Conservation (phyloP, 2,113 vertebrate genomes). For the Ailurus styani region DNA sequence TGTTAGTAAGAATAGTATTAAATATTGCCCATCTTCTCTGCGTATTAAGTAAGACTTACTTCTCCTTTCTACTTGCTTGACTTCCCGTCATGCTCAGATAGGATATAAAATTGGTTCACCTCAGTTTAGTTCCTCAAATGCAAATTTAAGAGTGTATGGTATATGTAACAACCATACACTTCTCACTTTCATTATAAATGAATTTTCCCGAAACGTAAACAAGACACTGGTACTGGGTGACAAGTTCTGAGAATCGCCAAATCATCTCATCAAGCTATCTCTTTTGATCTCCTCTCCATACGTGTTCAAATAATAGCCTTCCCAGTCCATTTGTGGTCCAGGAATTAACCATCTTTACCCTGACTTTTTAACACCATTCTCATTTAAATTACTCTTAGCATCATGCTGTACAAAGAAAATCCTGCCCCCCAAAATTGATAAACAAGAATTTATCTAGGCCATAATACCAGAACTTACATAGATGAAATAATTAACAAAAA, state of each 20-base stretch:
- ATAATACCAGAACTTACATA: background rate
- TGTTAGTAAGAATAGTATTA: background rate
- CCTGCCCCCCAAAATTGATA: background rate
- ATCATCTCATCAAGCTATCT: background rate
- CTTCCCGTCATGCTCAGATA: slow-evolving; percentile 57
- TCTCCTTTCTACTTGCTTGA: slow-evolving; percentile 65
- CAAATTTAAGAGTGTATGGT: slow-evolving; percentile 21
- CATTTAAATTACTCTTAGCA: background rate
- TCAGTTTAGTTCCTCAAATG: slow-evolving; percentile 60
- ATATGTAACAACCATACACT: background rate
- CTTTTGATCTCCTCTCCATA: background rate
- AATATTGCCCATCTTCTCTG: background rate
- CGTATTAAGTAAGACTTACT: slow-evolving; percentile 37
- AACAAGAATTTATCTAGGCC: background rate
- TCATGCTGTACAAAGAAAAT: background rate
- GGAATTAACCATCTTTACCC: background rate
- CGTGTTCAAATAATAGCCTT: background rate
- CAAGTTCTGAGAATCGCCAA: slow-evolving; percentile 37
- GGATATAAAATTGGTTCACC: slow-evolving; percentile 12
- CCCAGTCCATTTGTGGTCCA: background rate
- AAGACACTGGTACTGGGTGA: background rate
- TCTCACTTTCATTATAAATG: slow-evolving; percentile 64
- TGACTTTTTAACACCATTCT: background rate
- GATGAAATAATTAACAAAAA: background rate
- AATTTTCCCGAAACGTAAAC: slow-evolving; percentile 52